Percentiles rank a stretch among this genome's conserved stretches.
Conservation (phyloP, 64 coral and sea anemone species). For the Porites lutea region DNA sequence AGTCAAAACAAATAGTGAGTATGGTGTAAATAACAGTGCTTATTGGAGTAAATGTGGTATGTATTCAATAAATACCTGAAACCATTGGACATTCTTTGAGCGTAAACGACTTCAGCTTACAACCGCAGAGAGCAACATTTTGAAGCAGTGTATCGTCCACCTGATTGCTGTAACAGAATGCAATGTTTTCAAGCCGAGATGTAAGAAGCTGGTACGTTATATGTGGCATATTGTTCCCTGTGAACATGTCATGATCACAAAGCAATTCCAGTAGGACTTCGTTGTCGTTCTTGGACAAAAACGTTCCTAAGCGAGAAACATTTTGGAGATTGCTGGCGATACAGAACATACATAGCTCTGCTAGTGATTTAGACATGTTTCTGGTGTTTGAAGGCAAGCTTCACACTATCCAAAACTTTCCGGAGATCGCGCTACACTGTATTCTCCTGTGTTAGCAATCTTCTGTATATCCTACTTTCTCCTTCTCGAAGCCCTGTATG, state of each 20-base stretch:
- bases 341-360: conserved; percentile 82
- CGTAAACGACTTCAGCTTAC: conserved; percentile 61
- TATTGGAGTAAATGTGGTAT: not conserved
- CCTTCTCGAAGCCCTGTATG: too few species aligned
- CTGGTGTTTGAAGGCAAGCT: not conserved
- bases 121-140: conserved; percentile 62
- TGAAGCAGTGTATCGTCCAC: conserved; percentile 68
- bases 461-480: too few species aligned
- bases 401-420: not conserved
- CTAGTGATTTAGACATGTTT: conserved; percentile 69
- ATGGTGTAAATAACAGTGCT: too few species aligned
- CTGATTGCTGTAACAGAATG: conserved; percentile 75
- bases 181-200: conserved; percentile 60
- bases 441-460: too few species aligned
- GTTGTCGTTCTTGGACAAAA: conserved; percentile 69
- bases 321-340: conserved; percentile 79
- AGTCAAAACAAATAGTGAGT: too few species aligned
- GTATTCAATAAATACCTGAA: conserved; percentile 47
- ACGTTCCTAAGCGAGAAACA: conserved; percentile 61
- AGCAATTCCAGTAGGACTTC: conserved; percentile 80
- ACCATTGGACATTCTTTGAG: conserved; percentile 59
- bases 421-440: too few species aligned
- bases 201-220: conserved; percentile 73
- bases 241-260: conserved; percentile 88
- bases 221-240: conserved; percentile 34